Base-by-base conservation (phyloP, 2,797 vertebrate genomes). In the Molossus molossus region DNA sequence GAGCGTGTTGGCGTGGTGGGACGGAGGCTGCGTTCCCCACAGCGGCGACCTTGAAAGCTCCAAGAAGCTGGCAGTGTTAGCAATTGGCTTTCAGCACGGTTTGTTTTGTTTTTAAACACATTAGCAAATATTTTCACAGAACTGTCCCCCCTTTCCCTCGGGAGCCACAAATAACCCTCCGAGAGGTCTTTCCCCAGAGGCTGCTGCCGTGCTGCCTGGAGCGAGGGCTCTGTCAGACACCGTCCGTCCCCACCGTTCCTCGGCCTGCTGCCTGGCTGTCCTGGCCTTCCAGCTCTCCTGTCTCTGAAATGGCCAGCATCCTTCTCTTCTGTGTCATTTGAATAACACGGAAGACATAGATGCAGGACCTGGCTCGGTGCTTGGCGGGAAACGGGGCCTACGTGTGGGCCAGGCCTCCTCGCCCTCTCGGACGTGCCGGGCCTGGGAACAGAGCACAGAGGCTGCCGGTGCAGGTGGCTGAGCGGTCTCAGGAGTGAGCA, bases 91-190 rank as follows among this genome's bases (percentile, higher is more conserved):
- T 70, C 57, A 62, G 77, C 25, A 20, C n/a, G 15, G 15, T 23
- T 80, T 58, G 48, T 40, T 92, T 73, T 53, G 77, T 76, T 64
- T 86, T 73, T 29, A 57, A 40, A 87, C 57, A 23, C 10, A 72
- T 23, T 55, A 77, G 20, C 64, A 91, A 55, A 65, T 57, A 57
- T 70, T 85, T 64, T 77, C 76, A 20, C 6, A 45, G 48, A 73
- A 37, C 40, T 6, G 10, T 33, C 58, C 45, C 77, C 37, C 33
- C 29, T 40, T 65, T 69, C 14, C 53, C 5, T 37, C 21, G 1
- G 23, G 69, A 73, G 9, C 84, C 72, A 65, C 57, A 62, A 96
- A 64, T 64, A 33, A 48, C 60, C 75, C 18, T 64, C 55, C 33
- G 40, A n/a, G 50, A 37, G 60, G 13, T 65, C 37, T 83, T 82